A percentile compares a stretch with the other conserved stretches of the same genome.
Conservation (phyloP, 2,888 invertebrate genomes). For the Nysson spinosus region DNA sequence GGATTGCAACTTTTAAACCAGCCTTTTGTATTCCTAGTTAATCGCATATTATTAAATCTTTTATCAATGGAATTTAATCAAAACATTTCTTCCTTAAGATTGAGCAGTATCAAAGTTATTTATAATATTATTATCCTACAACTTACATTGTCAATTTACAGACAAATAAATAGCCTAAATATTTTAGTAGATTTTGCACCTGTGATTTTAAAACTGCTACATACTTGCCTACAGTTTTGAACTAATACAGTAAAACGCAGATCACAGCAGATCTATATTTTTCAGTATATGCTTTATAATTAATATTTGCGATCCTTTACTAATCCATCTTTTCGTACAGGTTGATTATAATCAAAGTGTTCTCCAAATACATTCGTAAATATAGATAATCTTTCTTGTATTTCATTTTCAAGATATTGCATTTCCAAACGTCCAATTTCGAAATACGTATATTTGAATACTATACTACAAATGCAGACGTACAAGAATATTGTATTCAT, state of each 20-base stretch:
- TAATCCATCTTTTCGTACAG: neutral
- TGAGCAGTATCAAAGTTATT: no score
- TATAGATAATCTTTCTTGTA: neutral
- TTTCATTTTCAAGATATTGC: neutral
- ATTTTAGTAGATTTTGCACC: neutral
- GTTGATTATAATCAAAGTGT: neutral
- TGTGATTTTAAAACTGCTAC: conserved; percentile 6
- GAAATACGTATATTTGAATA: neutral
- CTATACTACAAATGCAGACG: no score
- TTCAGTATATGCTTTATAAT: neutral
- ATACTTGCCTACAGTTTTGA: neutral
- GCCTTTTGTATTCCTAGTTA: no score
- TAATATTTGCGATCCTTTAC: conserved; percentile 3
- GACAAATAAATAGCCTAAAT: conserved; percentile 41
- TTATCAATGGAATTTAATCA: no score
- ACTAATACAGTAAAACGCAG: neutral
- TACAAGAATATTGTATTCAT: no score
- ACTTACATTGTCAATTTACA: conserved; percentile 39
- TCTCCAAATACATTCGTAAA: neutral
- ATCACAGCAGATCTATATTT: conserved; percentile 8
- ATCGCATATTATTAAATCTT: no score
- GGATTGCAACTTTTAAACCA: no score
- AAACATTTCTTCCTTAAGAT: neutral
- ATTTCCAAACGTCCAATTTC: neutral
- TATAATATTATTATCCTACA: conserved; percentile 7